Evolutionary conservation across 1,140 invertebrate species (phyloP).

Genomic region (Tetramorium alpestre): DNA sequence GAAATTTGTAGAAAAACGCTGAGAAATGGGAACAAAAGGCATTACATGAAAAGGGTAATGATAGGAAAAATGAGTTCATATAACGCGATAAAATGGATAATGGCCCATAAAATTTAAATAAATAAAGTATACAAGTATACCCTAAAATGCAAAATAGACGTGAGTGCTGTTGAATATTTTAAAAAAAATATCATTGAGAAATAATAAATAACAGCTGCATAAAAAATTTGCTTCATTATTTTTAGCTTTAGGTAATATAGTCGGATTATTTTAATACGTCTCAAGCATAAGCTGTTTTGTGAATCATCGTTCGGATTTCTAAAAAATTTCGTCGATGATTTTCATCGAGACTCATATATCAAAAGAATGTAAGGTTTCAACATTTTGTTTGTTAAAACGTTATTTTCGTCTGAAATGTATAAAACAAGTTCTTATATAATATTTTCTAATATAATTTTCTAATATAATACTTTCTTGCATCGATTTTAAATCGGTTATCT

Average conservation of each 20-base stretch:
- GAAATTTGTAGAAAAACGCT: background rate
- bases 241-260: background rate
- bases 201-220: background rate
- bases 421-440: background rate
- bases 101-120: background rate
- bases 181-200: background rate
- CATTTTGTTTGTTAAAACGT: background rate
- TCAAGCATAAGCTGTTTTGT: background rate
- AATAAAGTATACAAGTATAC: background rate
- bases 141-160: background rate
- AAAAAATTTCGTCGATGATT: slow-evolving; percentile 29
- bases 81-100: background rate
- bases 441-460: too few relatives aligned
- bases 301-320: background rate
- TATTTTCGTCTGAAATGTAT: slow-evolving; percentile 6
- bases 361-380: background rate
- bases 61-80: background rate
- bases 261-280: background rate
- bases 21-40: background rate
- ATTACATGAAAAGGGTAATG: background rate
- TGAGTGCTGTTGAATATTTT: background rate
- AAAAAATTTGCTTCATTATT: background rate
- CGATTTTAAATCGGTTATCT: slow-evolving; percentile 3
- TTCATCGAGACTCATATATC: slow-evolving; percentile 13
- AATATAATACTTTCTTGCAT: background rate